Conservation (phyloP, 2,113 vertebrate species). For the Chroicocephalus ridibundus region DNA sequence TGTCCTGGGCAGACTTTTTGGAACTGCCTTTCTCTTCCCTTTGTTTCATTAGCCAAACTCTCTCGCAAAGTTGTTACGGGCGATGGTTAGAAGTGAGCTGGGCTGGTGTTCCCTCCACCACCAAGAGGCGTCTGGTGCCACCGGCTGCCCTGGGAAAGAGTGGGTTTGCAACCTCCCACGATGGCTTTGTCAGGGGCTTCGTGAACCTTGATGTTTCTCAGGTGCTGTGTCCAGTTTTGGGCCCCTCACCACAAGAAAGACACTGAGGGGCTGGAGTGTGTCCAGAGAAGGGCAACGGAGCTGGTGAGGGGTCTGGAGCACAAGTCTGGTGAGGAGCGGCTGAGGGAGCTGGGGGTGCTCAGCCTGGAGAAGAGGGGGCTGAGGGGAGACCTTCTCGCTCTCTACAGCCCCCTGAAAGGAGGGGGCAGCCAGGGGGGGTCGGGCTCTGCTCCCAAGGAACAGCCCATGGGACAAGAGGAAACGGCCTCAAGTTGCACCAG, state of each 20-base stretch:
- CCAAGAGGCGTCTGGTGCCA: conserved; percentile 52
- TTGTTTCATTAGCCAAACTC: conserved; percentile 67
- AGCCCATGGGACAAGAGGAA: too few relatives aligned
- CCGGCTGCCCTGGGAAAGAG: conserved; percentile 49
- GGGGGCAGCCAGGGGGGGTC: too few relatives aligned
- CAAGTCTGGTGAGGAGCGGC: too few relatives aligned
- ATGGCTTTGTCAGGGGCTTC: conserved; percentile 41
- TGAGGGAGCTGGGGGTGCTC: not conserved
- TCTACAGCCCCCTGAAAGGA: not conserved
- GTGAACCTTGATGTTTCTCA: not conserved
- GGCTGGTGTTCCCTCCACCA: conserved; percentile 8
- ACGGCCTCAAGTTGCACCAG: too few relatives aligned
- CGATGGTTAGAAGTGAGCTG: conserved; percentile 50
- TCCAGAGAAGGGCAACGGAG: not conserved
- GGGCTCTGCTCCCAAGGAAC: too few relatives aligned
- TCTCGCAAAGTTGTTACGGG: conserved; percentile 27
- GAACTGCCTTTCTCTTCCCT: conserved; percentile 55
- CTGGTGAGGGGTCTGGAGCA: not conserved
- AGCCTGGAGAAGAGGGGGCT: not conserved
- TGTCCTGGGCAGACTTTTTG: conserved; percentile 72
- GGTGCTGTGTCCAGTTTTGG: not conserved
- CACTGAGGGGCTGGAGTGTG: not conserved
- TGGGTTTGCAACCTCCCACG: conserved; percentile 41
- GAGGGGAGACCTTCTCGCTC: not conserved
- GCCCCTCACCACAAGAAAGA: not conserved